Evolutionary conservation across 2,797 vertebrate species (phyloP), one percentile per base, ranked within the genome.

Genomic region (Phoxinus dragarum): DNA sequence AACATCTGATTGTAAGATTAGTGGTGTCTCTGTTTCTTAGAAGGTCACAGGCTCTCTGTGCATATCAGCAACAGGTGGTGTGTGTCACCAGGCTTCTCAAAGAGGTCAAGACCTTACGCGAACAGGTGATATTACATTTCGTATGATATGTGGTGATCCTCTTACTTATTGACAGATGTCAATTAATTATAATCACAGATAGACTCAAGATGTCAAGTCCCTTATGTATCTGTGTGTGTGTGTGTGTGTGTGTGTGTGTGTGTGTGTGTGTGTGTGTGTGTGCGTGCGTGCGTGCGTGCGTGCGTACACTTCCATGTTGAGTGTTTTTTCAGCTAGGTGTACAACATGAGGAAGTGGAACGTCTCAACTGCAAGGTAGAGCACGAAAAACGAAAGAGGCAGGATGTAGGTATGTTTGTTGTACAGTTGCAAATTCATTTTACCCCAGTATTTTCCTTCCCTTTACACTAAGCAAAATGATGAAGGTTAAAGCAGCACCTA

Each of bases 41-140:
- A 71, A 85, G 66, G 75, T 59, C 38, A n/a, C 80, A 67, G 54
- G 80, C 85, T 67, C 73, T 87, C 56, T 54, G 12, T 67, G 42
- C 68, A n/a, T 86, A 81, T 66, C 72, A 81, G 71, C 64, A 69
- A 31, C 73, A 71, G 66, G 23, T 81, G n/a, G 52, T 88, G 40
- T 85, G 68, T 72, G 74, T 89, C 67, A 72, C 40, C 49, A 84
- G 80, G 34, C 79, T 90, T 52, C 86, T 87, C 21, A 81, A 44
- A 54, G 87, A 91, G 72, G 86, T 89, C 64, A 87, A 75, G 77
- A 84, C 73, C 21, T 85, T 88, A 52, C 86, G 72, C 42, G 42
- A 66, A 81, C 84, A 91, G 88, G 88, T 90, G 76, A 82, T 72
- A 19, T 23, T 80, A 76, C 9, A 67, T 75, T 38, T 56, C 21